Conservation (phyloP, 2,113 vertebrate species). For the Noturus placidus region DNA sequence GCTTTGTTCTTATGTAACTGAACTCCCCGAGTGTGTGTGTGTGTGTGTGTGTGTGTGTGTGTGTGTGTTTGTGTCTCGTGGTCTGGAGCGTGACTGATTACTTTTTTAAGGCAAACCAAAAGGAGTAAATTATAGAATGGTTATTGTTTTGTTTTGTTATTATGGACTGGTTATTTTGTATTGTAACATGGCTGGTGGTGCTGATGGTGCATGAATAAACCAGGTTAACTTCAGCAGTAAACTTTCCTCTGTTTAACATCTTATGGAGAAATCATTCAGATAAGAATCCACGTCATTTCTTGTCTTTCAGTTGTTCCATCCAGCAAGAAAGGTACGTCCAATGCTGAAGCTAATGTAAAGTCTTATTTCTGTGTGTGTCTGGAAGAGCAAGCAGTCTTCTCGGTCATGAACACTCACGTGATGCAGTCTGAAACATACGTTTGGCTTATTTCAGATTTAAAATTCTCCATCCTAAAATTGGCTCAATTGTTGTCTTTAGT, state of each 20-base stretch:
- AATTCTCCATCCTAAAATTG: background rate
- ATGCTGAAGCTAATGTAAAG: constrained; percentile 2
- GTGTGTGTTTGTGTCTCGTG: background rate
- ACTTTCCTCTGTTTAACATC: background rate
- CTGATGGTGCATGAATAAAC: background rate
- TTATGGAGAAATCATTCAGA: constrained; percentile 21
- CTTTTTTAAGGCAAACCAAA: background rate
- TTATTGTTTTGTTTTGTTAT: too few species aligned
- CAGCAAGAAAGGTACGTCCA: constrained; percentile 71
- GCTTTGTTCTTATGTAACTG: constrained; percentile 10
- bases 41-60: background rate
- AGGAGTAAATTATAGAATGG: background rate
- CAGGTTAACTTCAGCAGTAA: background rate
- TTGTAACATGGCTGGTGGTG: background rate
- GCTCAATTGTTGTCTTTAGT: too few species aligned
- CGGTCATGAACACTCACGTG: background rate
- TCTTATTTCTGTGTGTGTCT: constrained; percentile 36
- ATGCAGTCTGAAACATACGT: background rate
- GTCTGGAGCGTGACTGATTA: background rate
- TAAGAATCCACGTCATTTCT: constrained; percentile 44
- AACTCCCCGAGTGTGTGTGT: background rate
- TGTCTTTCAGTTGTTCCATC: constrained; percentile 73
- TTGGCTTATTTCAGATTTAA: background rate
- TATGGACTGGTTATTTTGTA: background rate
- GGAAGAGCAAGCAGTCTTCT: background rate